A percentile compares a stretch with the other conserved stretches of the same genome.
Evolutionary conservation across 2,113 vertebrate genomes (phyloP).

Genomic region (Mesoclemmys tuberculata): DNA sequence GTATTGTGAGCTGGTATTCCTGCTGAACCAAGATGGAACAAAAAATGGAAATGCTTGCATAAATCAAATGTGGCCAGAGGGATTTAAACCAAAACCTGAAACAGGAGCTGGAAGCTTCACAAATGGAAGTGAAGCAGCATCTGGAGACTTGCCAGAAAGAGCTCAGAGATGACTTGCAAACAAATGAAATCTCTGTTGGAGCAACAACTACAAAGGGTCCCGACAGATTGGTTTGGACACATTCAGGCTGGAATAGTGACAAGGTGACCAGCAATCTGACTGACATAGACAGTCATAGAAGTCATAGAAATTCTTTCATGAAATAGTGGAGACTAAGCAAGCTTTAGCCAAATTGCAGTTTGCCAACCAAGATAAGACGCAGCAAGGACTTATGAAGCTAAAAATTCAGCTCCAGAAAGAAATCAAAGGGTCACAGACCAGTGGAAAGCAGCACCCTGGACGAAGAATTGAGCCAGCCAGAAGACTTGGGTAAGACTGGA

Average conservation of each 20-base stretch:
- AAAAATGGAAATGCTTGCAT: neutral
- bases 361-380: neutral
- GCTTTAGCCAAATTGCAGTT: neutral
- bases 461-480: neutral
- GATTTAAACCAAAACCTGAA: neutral
- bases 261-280: neutral
- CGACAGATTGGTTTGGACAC: neutral
- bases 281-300: no score
- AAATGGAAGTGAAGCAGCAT: neutral
- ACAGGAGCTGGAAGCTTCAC: neutral
- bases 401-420: neutral
- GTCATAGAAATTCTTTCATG: neutral
- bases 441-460: neutral
- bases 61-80: neutral
- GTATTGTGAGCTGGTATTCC: neutral
- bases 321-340: neutral
- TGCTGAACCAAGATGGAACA: neutral
- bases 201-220: neutral
- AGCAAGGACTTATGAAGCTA: neutral
- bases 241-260: neutral
- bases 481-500: neutral
- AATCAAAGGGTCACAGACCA: neutral
- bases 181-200: neutral
- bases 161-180: neutral
- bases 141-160: neutral